Conservation (phyloP, 2,888 invertebrate genomes). For the Eupithecia pulchellata region DNA sequence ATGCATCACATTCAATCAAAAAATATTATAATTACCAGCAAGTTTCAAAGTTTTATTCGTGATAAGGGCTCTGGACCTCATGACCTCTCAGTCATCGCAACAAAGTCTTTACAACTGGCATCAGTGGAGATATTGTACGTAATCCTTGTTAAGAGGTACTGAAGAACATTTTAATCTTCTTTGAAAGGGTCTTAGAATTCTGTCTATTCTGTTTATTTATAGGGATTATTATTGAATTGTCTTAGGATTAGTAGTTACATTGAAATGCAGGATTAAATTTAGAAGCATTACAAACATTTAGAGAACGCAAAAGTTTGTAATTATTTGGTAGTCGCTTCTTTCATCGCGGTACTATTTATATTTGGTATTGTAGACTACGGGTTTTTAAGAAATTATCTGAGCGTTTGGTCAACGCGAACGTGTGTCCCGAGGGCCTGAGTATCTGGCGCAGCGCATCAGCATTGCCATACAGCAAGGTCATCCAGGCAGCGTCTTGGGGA, state of each 20-base stretch:
- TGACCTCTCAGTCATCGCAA: conserved; percentile 23
- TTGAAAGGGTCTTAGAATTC: not conserved
- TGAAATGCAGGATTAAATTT: not conserved
- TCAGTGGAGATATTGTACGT: conserved; percentile 4
- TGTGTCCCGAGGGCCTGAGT: no score
- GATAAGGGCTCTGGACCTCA: conserved; percentile 15
- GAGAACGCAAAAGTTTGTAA: not conserved
- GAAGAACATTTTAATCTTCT: conserved; percentile 2
- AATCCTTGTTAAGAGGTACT: conserved; percentile 5
- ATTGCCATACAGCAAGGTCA: no score
- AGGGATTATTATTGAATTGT: not conserved
- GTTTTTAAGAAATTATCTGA: no score
- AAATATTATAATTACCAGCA: not conserved
- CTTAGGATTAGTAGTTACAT: conserved; percentile 1
- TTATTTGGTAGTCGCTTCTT: no score
- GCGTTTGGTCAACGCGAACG: no score
- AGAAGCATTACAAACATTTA: not conserved
- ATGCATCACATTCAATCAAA: no score
- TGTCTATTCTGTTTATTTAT: not conserved
- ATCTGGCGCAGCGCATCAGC: no score
- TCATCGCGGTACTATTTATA: no score
- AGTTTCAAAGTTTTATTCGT: not conserved
- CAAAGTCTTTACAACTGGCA: conserved; percentile 27
- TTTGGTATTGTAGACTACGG: no score
- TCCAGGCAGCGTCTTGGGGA: no score